phyloP scores from a whole-genome alignment of 2,113 vertebrate species.

The Percopsis transmontana region DNA sequence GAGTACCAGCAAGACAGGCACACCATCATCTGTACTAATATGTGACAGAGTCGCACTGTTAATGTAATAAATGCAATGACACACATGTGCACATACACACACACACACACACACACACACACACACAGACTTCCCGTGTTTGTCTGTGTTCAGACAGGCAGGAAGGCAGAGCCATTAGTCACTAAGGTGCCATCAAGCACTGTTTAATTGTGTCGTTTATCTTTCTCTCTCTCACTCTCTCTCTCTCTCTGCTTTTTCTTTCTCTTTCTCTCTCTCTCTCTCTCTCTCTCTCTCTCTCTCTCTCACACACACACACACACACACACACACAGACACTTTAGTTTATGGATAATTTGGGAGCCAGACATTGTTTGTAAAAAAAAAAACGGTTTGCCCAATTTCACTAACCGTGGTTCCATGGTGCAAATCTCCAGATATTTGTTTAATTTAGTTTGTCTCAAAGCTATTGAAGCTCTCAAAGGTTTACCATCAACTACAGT shows the following conservation, averaged over 20 bases:
- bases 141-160: slow-evolving; percentile 53
- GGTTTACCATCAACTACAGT: too few species aligned
- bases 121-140: slow-evolving; percentile 26
- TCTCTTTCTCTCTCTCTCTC: slow-evolving; percentile 7
- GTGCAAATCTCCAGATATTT: too few species aligned
- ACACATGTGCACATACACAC: background rate
- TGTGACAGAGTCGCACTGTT: too few species aligned
- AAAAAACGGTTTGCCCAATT: too few species aligned
- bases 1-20: too few species aligned
- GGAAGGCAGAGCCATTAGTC: slow-evolving; percentile 64
- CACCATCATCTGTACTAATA: too few species aligned
- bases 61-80: too few species aligned
- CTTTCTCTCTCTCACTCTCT: slow-evolving; percentile 28
- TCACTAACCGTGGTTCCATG: too few species aligned
- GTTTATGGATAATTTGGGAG: too few species aligned
- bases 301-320: background rate
- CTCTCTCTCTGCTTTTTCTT: background rate
- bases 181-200: slow-evolving; percentile 63
- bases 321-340: background rate
- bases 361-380: too few species aligned
- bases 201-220: slow-evolving; percentile 64
- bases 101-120: slow-evolving; percentile 5
- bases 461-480: too few species aligned
- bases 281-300: slow-evolving; percentile 13
- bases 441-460: too few species aligned